Conservation (phyloP, 1,140 invertebrate genomes). For the Potamilus streckersoni region DNA sequence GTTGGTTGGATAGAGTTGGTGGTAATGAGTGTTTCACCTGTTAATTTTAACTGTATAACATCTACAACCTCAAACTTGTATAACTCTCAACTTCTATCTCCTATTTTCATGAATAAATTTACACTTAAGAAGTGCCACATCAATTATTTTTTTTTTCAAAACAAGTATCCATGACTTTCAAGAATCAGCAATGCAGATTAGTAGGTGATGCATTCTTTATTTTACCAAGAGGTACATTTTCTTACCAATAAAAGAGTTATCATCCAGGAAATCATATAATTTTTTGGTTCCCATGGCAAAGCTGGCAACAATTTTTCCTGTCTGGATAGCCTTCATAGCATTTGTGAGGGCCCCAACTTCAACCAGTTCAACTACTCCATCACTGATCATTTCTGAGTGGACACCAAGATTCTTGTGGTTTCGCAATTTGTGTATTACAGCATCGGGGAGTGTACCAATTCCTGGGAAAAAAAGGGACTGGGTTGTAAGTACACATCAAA, state of each 20-base stretch:
- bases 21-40: too few relatives aligned
- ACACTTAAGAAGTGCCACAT: background rate
- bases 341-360: conserved; percentile 88
- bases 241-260: conserved; percentile 90
- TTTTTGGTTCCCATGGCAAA: conserved; percentile 88
- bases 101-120: too few relatives aligned
- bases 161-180: background rate
- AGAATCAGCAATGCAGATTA: too few relatives aligned
- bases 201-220: too few relatives aligned
- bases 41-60: too few relatives aligned
- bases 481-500: too few relatives aligned
- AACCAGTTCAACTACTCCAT: conserved; percentile 89
- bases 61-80: too few relatives aligned
- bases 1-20: too few relatives aligned
- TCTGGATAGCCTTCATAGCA: conserved; percentile 82
- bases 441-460: conserved; percentile 93
- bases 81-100: too few relatives aligned
- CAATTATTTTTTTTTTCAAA: background rate
- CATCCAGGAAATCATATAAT: conserved; percentile 91
- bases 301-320: conserved; percentile 86
- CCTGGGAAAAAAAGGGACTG: conserved; percentile 68
- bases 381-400: conserved; percentile 94
- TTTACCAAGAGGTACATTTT: background rate
- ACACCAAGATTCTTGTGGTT: conserved; percentile 93
- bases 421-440: conserved; percentile 81